These are phyloP conservation scores for Panagrolaimus sp. DNA, from an alignment of 1,140 invertebrate genomes.

Conservation along the genomic window DNA sequence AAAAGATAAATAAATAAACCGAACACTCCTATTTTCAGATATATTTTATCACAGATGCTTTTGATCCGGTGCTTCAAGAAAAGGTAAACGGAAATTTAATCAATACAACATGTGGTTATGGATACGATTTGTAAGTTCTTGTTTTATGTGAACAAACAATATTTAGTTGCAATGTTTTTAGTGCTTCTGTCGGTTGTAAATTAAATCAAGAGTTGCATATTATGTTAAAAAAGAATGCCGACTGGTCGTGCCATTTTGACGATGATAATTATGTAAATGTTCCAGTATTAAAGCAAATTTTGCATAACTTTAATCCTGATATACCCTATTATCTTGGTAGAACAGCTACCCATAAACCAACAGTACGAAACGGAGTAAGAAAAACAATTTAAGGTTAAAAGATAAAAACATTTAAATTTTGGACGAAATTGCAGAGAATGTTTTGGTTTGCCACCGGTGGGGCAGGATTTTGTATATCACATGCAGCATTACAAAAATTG, in stretches of 20 bases:
- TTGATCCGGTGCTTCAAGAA: slow-evolving; percentile 15
- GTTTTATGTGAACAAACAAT: neutral
- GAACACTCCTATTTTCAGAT: slow-evolving; percentile 15
- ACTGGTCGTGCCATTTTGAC: slow-evolving; percentile 96
- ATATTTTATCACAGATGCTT: slow-evolving; percentile 19
- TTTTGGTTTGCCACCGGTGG: slow-evolving; percentile 98
- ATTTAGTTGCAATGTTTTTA: neutral
- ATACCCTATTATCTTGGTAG: slow-evolving; percentile 93
- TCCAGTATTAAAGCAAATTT: slow-evolving; percentile 72
- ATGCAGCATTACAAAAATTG: slow-evolving; percentile 66
- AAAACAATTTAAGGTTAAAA: neutral
- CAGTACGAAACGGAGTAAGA: neutral
- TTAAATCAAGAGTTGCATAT: slow-evolving; percentile 4
- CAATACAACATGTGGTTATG: slow-evolving; percentile 18
- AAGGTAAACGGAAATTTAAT: slow-evolving; percentile 20
- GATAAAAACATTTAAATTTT: neutral
- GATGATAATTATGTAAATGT: slow-evolving; percentile 98
- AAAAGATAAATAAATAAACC: too few species aligned
- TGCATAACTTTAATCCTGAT: slow-evolving; percentile 77
- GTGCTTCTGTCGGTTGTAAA: neutral
- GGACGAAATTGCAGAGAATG: slow-evolving; percentile 12
- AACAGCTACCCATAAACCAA: slow-evolving; percentile 69
- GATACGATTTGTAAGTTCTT: slow-evolving; percentile 18
- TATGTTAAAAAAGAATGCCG: neutral
- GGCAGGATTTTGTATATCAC: slow-evolving; percentile 90